Conservation (phyloP, 2,797 vertebrate species). For the Myotis findleyi region DNA sequence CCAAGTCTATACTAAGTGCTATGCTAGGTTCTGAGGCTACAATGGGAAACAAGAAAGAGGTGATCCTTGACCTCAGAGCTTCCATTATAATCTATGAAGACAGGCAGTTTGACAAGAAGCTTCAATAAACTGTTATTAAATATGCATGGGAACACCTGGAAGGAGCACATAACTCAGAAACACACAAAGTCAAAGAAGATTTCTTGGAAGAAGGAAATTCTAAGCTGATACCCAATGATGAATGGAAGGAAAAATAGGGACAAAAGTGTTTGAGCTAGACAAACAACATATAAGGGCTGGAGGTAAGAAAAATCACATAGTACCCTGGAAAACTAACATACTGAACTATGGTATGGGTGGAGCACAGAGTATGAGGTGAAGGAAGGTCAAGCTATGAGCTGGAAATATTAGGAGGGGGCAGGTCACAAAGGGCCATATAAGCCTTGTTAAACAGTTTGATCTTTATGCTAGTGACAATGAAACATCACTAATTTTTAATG, state of each 20-base stretch:
- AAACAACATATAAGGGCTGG: not conserved
- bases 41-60: not conserved
- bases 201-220: not conserved
- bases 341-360: not conserved
- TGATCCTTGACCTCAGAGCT: not conserved
- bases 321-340: not conserved
- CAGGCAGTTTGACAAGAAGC: not conserved
- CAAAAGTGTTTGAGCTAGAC: not conserved
- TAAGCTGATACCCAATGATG: not conserved
- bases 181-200: not conserved
- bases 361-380: not conserved
- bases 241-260: not conserved
- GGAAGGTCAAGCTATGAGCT: not conserved
- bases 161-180: not conserved
- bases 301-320: not conserved
- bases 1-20: not conserved
- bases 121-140: not conserved
- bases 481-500: not conserved
- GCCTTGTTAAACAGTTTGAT: not conserved
- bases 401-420: not conserved
- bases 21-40: not conserved
- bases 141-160: not conserved
- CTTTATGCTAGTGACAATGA: not conserved
- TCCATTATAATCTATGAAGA: not conserved
- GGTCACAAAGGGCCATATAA: not conserved